Percentiles rank a stretch among this genome's conserved stretches.
Evolutionary conservation across 2,797 vertebrate genomes (phyloP).

Genomic region (Hippocampus kuda): DNA sequence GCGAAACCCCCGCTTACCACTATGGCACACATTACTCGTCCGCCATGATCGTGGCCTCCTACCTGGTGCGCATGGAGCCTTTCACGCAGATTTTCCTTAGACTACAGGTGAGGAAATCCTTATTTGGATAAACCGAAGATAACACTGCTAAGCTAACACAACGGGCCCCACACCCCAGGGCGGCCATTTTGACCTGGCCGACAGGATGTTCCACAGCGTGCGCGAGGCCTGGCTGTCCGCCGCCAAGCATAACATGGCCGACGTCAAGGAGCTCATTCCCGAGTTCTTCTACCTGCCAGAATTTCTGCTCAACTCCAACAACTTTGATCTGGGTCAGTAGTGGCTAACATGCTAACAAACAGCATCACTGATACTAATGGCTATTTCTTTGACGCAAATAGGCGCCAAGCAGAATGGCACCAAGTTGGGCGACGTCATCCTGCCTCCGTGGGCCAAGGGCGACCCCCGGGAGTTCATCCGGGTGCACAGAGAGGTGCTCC

Average conservation of each 20-base stretch:
- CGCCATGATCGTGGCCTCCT: conserved; percentile 98
- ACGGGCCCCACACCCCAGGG: conserved; percentile 64
- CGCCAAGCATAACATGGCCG: conserved; percentile 98
- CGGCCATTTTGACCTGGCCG: conserved; percentile 95
- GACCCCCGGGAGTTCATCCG: conserved; percentile 96
- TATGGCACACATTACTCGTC: conserved; percentile 98
- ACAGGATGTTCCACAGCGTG: conserved; percentile 97
- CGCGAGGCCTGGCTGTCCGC: conserved; percentile 94
- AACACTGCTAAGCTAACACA: neutral
- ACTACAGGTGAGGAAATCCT: conserved; percentile 63
- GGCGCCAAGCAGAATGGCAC: conserved; percentile 96
- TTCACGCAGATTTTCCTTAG: conserved; percentile 97
- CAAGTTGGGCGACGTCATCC: conserved; percentile 87
- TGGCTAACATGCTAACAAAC: neutral
- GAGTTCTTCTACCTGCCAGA: conserved; percentile 98
- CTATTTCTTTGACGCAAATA: conserved; percentile 33
- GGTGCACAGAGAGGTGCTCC: conserved; percentile 85
- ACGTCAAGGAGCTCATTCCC: conserved; percentile 96
- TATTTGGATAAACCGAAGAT: neutral
- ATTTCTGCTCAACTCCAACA: conserved; percentile 95
- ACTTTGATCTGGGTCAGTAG: conserved; percentile 86
- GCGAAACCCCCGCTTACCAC: conserved; percentile 96
- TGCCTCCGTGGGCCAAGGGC: conserved; percentile 95
- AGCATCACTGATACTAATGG: neutral
- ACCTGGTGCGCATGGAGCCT: conserved; percentile 95